Percentiles rank a stretch among this genome's conserved stretches.
Evolutionary conservation across 2,113 vertebrate species (phyloP).

Genomic region (Mus pahari): DNA sequence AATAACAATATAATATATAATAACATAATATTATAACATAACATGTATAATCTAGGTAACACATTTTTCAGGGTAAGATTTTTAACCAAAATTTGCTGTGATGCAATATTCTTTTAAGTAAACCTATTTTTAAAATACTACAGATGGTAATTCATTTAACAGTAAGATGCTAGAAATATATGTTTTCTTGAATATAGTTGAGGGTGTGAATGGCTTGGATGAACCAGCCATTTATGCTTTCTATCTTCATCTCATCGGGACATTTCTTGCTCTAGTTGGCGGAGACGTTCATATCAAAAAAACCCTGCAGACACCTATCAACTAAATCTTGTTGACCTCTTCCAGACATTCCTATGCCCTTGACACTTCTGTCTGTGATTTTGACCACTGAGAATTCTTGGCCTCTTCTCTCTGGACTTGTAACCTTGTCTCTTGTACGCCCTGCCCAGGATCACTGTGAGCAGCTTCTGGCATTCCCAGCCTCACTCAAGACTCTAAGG

Average conservation of each 20-base stretch:
- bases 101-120: conserved; percentile 56
- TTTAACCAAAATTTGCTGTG: conserved; percentile 56
- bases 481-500: not conserved
- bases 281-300: not conserved
- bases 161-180: conserved; percentile 42
- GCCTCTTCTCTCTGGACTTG: not conserved
- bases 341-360: not conserved
- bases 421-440: not conserved
- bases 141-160: conserved; percentile 39
- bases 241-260: not conserved
- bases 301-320: not conserved
- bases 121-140: conserved; percentile 62
- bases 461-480: not conserved
- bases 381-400: not conserved
- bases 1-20: no score
- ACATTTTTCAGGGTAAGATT: conserved; percentile 1
- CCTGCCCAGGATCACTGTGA: not conserved
- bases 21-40: no score
- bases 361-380: not conserved
- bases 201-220: conserved; percentile 45
- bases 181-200: conserved; percentile 42
- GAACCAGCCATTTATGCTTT: conserved; percentile 8
- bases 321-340: not conserved
- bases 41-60: conserved; percentile 40
- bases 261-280: conserved; percentile 3